Evolutionary conservation across 2,888 invertebrate genomes (phyloP), one percentile per base, ranked within the genome.

Genomic region (Noctua janthe): DNA sequence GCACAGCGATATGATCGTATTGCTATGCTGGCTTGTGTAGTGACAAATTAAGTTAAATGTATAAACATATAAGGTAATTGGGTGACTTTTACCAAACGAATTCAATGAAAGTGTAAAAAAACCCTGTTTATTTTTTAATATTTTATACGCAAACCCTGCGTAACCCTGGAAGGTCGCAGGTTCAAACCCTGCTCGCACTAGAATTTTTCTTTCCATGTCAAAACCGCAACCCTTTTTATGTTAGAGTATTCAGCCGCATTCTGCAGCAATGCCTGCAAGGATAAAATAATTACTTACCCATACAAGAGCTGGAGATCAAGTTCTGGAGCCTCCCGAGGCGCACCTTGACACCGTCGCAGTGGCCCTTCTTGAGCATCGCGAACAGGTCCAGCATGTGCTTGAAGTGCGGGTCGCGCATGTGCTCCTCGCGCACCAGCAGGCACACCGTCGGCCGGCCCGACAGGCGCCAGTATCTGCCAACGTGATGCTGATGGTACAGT

Each of bases 391-490:
- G 96, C 98, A 99, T 99, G 96, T 99, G 99, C 93, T 99, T 99
- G 94, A 99, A 99, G 94, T 99, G 99, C 0, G 99, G 99, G 97
- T 99, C 99, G 67, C 99, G 98, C 99, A 99, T 99, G 93, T 99
- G 99, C 92, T 99, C 99, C 94, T 99, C 99, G 67, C 99, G 98
- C 79, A 99, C 98, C 62, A 99, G 96, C 90, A 99, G 97, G 92
- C 99, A 99, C 82, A 99, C 99, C 0, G 99, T 99, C 0, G 99
- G 99, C 64, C 99, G 97, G 0, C 99, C 99, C 0, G 99, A 99
- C 71, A 99, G 96, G 80, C 99, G 98, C 99, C 99, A 99, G 95
- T 99, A 99, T 43, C 83, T 81, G 29, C 17, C n/a, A 1, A 73
- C 43, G 29, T 29, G 47, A 15, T 35, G 8, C 35, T 51, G 23